phyloP scores from a whole-genome alignment of 2,113 vertebrate species.

The cattle (Bos taurus) region DNA sequence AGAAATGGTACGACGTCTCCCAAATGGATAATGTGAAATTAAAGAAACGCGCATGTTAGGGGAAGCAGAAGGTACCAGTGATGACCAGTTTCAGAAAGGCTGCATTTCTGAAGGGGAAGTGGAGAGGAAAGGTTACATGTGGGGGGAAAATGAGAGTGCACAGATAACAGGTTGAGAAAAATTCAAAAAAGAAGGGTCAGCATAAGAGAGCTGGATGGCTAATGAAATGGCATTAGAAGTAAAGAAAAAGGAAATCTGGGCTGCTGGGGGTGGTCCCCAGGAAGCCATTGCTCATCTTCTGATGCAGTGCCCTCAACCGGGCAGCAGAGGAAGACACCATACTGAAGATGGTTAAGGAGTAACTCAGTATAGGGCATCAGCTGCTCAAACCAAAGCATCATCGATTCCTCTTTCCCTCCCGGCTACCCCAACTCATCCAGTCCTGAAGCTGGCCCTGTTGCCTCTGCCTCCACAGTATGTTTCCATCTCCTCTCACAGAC shows the following conservation, averaged over 20 bases:
- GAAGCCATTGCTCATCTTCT: background rate
- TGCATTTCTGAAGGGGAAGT: background rate
- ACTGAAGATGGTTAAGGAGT: background rate
- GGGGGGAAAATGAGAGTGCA: background rate
- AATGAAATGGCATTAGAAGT: background rate
- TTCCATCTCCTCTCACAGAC: background rate
- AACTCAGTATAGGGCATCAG: accelerated
- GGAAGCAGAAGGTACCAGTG: accelerated
- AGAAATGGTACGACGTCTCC: background rate
- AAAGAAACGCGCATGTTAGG: accelerated
- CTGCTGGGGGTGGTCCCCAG: background rate
- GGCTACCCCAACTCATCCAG: background rate
- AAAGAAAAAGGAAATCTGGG: background rate
- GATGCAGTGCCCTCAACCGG: background rate
- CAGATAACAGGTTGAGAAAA: background rate
- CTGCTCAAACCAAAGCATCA: background rate
- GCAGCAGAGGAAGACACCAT: background rate
- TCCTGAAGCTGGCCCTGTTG: too few relatives aligned
- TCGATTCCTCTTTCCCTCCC: background rate
- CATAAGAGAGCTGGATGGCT: background rate
- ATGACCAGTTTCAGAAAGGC: background rate
- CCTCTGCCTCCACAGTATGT: background rate
- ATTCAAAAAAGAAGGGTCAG: background rate
- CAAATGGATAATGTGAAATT: too few relatives aligned
- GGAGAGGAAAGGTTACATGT: accelerated